Conservation (phyloP, 2,888 invertebrate genomes). For the Caenorhabditis panamensis region DNA sequence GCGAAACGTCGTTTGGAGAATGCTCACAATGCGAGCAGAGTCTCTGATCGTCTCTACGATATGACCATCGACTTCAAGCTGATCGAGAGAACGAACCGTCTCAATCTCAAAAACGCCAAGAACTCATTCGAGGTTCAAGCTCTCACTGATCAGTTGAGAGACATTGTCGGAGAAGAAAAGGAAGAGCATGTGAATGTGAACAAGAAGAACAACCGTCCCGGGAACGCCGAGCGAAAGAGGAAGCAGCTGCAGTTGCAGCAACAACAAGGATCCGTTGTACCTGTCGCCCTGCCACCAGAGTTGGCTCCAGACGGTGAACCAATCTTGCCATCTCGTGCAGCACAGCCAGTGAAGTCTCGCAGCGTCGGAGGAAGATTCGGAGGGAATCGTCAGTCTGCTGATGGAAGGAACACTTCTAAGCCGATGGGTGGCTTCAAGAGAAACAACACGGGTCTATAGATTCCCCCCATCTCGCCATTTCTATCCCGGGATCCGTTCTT, state of each 20-base stretch:
- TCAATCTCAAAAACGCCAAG: not conserved
- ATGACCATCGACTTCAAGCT: not conserved
- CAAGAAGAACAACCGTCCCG: not conserved
- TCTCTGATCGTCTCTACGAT: conserved; percentile 1
- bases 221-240: not conserved
- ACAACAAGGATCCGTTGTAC: too few species aligned
- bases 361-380: not conserved
- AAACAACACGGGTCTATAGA: not conserved
- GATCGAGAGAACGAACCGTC: not conserved
- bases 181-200: not conserved
- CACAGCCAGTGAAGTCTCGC: not conserved
- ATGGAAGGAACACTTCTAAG: not conserved
- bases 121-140: not conserved
- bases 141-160: not conserved
- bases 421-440: not conserved
- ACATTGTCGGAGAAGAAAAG: not conserved
- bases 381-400: not conserved
- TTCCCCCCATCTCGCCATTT: too few species aligned
- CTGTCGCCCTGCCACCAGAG: not conserved
- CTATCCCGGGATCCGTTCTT: too few species aligned
- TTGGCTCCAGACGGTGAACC: not conserved
- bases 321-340: not conserved
- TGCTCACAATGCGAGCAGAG: not conserved
- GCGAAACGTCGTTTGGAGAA: not conserved
- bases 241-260: not conserved